These are phyloP conservation scores for Callionymus lyra DNA, from an alignment of 2,113 vertebrate species.

Conservation along the genomic window DNA sequence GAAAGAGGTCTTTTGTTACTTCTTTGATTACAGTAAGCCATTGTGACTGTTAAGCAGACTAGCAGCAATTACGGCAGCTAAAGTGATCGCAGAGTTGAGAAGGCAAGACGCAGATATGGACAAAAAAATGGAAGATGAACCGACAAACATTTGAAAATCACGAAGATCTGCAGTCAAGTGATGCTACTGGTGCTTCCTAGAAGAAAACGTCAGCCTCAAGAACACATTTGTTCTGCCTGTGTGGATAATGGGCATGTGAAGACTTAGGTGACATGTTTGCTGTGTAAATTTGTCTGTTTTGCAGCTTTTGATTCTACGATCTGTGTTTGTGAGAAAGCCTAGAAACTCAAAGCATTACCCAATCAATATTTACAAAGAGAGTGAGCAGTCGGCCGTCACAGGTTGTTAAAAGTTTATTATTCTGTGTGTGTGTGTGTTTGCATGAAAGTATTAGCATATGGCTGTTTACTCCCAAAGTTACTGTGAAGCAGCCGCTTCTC, in stretches of 20 bases:
- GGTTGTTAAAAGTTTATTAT: conserved; percentile 53
- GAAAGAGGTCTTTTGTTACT: conserved; percentile 53
- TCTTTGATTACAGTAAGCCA: conserved; percentile 58
- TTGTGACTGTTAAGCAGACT: conserved; percentile 51
- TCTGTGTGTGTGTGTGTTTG: conserved; percentile 24
- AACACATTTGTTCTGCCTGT: conserved; percentile 1
- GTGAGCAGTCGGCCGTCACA: conserved; percentile 36
- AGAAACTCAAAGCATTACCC: conserved; percentile 17
- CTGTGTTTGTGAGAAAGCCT: conserved; percentile 14
- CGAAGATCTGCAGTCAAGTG: conserved; percentile 19
- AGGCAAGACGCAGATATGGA: conserved; percentile 14
- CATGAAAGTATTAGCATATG: conserved; percentile 47
- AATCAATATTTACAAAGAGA: conserved; percentile 50
- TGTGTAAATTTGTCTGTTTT: conserved; percentile 29
- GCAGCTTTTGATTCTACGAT: conserved; percentile 33
- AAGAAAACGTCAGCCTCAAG: conserved; percentile 14
- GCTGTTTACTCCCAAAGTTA: conserved; percentile 58
- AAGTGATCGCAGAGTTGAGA: conserved; percentile 22
- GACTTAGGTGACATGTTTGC: conserved; percentile 14
- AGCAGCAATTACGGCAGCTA: conserved; percentile 31
- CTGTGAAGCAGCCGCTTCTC: conserved; percentile 50
- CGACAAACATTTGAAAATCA: conserved; percentile 6
- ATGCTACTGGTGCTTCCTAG: conserved; percentile 4
- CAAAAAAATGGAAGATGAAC: conserved; percentile 14
- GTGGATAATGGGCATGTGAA: conserved; percentile 9